Evolutionary conservation across 2,797 vertebrate species (phyloP).

Genomic region (Ibycter americanus): DNA sequence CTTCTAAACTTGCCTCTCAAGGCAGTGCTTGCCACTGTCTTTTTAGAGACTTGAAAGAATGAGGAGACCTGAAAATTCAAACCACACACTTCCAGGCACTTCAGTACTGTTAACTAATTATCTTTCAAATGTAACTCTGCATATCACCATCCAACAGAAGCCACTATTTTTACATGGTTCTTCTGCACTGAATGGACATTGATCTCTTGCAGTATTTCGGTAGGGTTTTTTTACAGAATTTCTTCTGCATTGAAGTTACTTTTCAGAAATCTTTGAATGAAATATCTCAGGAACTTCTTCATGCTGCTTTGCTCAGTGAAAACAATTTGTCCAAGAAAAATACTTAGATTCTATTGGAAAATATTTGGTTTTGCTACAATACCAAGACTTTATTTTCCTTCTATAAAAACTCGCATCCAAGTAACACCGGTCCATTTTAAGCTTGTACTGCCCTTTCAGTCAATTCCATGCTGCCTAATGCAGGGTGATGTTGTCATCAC

Average conservation of each 20-base stretch:
- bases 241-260: neutral
- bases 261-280: neutral
- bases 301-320: neutral
- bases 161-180: neutral
- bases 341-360: neutral
- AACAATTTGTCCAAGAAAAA: neutral
- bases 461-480: neutral
- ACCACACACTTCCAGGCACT: neutral
- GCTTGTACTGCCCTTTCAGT: neutral
- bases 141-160: neutral
- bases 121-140: neutral
- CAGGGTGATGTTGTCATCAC: neutral
- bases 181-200: neutral
- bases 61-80: neutral
- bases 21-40: neutral
- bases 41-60: neutral
- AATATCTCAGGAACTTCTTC: neutral
- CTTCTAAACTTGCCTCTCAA: neutral
- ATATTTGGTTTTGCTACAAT: neutral
- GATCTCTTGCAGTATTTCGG: neutral
- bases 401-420: neutral
- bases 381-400: neutral
- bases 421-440: neutral
- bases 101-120: neutral
- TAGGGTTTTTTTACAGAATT: neutral